Conservation (phyloP, 2,113 vertebrate species). For the Tiliqua scincoides region DNA sequence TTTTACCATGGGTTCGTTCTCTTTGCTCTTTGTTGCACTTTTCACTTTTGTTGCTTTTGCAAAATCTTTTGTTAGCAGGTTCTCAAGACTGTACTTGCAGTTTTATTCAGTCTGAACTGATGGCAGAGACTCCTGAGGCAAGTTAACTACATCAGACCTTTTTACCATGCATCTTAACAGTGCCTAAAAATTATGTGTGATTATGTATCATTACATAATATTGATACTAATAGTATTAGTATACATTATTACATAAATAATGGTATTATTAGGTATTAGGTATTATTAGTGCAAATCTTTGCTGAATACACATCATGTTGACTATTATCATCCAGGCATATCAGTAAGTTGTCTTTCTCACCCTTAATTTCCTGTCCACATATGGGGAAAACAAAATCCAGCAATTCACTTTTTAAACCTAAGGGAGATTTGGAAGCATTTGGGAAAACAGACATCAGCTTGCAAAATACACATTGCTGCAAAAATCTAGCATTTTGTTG, state of each 20-base stretch:
- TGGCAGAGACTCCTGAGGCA: constrained; percentile 45
- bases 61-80: constrained; percentile 59
- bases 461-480: neutral
- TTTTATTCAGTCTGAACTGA: constrained; percentile 70
- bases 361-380: neutral
- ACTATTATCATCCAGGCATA: constrained; percentile 40
- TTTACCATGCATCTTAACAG: constrained; percentile 30
- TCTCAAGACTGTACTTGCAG: constrained; percentile 61
- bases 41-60: constrained; percentile 67
- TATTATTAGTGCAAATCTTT: no score
- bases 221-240: no score
- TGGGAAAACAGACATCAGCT: neutral
- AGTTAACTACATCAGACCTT: constrained; percentile 19
- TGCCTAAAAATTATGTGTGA: constrained; percentile 23
- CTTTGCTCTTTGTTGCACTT: constrained; percentile 69
- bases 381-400: neutral
- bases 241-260: no score
- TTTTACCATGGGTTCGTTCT: constrained; percentile 64
- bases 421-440: neutral
- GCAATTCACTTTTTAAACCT: neutral
- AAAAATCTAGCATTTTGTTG: neutral
- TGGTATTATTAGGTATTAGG: no score
- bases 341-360: fast-evolving
- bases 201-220: no score
- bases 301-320: constrained; percentile 36